Evolutionary conservation across 2,888 invertebrate genomes (phyloP).

Genomic region (Hyalella azteca): DNA sequence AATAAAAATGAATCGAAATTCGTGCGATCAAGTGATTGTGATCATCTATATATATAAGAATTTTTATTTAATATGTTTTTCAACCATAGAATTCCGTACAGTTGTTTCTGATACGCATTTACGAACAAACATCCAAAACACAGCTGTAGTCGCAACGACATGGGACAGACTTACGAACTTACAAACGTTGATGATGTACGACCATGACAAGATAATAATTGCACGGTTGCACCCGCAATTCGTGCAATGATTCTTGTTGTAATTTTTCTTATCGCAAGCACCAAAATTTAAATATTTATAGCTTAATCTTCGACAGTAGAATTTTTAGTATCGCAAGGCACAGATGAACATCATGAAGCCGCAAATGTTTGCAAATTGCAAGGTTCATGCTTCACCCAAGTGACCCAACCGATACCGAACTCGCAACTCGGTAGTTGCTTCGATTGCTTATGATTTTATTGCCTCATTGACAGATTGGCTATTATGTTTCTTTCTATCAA

Average conservation of each 20-base stretch:
- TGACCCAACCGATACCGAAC: too few species aligned
- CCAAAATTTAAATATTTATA: background rate
- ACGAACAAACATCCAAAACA: constrained; percentile 36
- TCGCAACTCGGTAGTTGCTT: too few species aligned
- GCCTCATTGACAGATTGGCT: too few species aligned
- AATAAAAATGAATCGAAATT: too few species aligned
- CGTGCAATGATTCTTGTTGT: background rate
- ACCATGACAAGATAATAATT: background rate
- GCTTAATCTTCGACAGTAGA: background rate
- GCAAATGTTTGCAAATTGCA: background rate
- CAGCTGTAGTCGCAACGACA: background rate
- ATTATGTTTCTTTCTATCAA: too few species aligned
- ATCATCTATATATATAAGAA: too few species aligned
- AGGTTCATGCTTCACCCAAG: too few species aligned
- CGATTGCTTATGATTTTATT: too few species aligned
- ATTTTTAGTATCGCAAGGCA: background rate
- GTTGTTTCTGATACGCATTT: constrained; percentile 30
- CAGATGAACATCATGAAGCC: background rate
- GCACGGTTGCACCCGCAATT: background rate
- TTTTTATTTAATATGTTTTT: too few species aligned
- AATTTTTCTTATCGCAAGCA: background rate
- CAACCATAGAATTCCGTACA: too few species aligned
- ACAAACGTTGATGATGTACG: background rate
- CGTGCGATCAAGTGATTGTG: too few species aligned
- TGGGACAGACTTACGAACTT: constrained; percentile 9